Percentiles rank a stretch among this genome's conserved stretches.
Evolutionary conservation across 1,140 invertebrate species (phyloP).

Genomic region (Xylocopa sonorina): DNA sequence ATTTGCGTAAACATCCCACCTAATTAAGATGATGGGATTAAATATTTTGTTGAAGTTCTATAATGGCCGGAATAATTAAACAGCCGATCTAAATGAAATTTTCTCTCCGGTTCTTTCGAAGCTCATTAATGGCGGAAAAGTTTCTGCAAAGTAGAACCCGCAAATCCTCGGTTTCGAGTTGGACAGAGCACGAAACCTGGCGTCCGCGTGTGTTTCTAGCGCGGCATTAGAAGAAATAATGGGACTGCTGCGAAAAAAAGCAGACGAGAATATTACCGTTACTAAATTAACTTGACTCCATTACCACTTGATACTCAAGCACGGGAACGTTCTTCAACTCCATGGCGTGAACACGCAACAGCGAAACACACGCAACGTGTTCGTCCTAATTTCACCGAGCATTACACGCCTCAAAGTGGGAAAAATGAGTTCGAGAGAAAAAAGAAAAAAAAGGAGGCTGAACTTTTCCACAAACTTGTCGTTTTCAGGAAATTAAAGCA

Average conservation of each 20-base stretch:
- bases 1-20: no score
- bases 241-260: not conserved
- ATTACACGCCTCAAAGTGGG: not conserved
- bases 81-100: no score
- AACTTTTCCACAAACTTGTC: no score
- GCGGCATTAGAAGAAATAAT: not conserved
- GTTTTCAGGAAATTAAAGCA: no score
- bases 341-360: not conserved
- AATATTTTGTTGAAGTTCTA: no score
- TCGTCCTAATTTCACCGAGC: not conserved
- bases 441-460: no score
- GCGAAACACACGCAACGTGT: constrained; percentile 1
- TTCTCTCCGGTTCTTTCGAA: not conserved
- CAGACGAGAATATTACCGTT: not conserved
- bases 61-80: no score
- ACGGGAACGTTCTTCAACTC: not conserved
- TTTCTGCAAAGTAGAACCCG: not conserved
- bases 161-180: not conserved
- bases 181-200: not conserved
- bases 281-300: not conserved
- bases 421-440: not conserved
- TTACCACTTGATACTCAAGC: not conserved
- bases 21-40: no score
- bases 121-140: no score
- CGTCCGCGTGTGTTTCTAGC: not conserved